Base-by-base conservation (phyloP, 2,113 vertebrate species). In the Myotis yumanensis region DNA sequence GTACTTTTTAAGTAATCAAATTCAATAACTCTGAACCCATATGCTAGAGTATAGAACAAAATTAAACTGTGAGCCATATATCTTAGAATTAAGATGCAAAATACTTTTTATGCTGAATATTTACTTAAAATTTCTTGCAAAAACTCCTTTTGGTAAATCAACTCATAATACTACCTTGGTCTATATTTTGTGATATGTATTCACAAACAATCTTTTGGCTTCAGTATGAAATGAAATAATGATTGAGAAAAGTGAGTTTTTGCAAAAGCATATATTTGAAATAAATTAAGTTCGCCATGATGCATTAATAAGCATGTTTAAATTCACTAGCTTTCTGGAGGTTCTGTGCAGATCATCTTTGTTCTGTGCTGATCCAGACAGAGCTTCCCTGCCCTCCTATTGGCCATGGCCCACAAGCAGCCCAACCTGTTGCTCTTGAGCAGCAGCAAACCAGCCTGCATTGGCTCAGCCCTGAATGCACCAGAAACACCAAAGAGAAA, bases 331-430 rank as follows among this genome's bases (percentile, higher is more conserved):
- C 14, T 40, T 14, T 35, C 62, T 28, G 16, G 23, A 40, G 48
- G 18, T 11, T 3, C 9, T 40, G 22, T 2, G 25, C 2, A 30
- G n/a, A 15, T 4, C 30, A 6, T 4, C 11, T 5, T 2, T 54
- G 17, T 7, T 9, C 1, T 11, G 12, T 11, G 18, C 8, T 22
- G 23, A 5, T 0, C 4, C 1, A 11, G 20, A 28, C 35, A 1
- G 9, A 7, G 51, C 43, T 46, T 32, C 3, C 23, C 8, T 1
- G 52, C 23, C 7, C n/a, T 28, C 6, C 3, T 2, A 9, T 5
- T 57, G 32, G 7, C 5, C 8, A 0, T 3, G 11, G 30, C 7
- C 7, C 5, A 5, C 22, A 20, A 22, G 79, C 2, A 40, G 30
- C 15, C 15, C 59, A 62, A 25, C 57, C 22, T 59, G 57, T 23